Percentiles rank a stretch among this genome's conserved stretches.
phyloP scores from a whole-genome alignment of 2,888 invertebrate genomes.

The Zeuzera pyrina region DNA sequence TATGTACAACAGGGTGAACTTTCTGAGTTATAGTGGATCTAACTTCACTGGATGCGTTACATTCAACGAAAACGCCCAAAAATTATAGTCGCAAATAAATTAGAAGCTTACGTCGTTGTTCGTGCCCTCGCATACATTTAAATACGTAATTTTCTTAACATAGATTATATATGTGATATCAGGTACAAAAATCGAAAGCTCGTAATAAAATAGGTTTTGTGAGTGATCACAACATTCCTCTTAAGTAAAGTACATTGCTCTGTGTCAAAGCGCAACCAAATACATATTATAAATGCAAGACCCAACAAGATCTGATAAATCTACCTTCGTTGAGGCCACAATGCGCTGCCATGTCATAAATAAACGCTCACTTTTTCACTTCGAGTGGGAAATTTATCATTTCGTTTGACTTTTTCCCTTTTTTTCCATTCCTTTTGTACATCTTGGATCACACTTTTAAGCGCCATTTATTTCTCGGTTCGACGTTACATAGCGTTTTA shows the following conservation, averaged over 20 bases:
- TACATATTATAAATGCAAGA: slow-evolving; percentile 41
- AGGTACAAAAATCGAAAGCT: no score
- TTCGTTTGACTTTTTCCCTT: slow-evolving; percentile 53
- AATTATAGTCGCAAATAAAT: no score
- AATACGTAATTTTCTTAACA: no score
- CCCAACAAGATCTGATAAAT: slow-evolving; percentile 57
- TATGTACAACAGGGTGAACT: no score
- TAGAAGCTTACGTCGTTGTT: no score
- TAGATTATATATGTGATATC: no score
- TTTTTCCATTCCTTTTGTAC: slow-evolving; percentile 54
- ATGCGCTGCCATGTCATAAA: slow-evolving; percentile 58
- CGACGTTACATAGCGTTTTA: slow-evolving; percentile 52
- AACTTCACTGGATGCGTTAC: no score
- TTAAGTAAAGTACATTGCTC: slow-evolving; percentile 23
- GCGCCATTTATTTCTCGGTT: slow-evolving; percentile 62
- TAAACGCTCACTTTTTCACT: slow-evolving; percentile 63
- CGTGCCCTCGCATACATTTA: no score
- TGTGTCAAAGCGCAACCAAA: slow-evolving; percentile 38
- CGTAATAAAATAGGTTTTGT: slow-evolving; percentile 29
- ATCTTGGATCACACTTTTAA: slow-evolving; percentile 69
- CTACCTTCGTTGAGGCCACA: slow-evolving; percentile 39
- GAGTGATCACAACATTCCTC: slow-evolving; percentile 19
- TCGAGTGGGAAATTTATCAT: slow-evolving; percentile 63
- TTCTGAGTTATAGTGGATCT: no score
- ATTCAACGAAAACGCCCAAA: no score